Evolutionary conservation across 2,797 vertebrate genomes (phyloP), one percentile per base, ranked within the genome.

Genomic region (Enteromius viviparus): DNA sequence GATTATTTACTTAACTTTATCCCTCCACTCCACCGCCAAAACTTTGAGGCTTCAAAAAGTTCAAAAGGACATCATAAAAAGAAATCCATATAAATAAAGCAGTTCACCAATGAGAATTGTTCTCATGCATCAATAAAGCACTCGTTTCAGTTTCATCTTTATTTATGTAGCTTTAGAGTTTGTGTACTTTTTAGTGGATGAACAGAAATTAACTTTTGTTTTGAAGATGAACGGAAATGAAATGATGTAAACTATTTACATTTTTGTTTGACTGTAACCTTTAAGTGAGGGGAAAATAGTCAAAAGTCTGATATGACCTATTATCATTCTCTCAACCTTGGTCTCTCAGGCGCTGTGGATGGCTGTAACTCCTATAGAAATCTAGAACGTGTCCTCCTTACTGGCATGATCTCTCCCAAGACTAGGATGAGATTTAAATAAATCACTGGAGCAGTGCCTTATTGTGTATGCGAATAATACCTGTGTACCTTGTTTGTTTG

Each of bases 401-500:
- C 79, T 64, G 6, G 74, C n/a, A 15, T 74, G 12, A 37, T 49
- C 8, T 74, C 3, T 42, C 6, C 60, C 14, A 12, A 53, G 21
- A n/a, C 58, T 26, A 8, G 34, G 49, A 66, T 14, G n/a, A 64
- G 70, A 64, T 82, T 75, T 53, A 17, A 47, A 82, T 55, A 55
- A 55, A 75, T 68, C 9, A 42, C 34, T 68, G 7, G 17, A 76
- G 71, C 15, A 45, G 32, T 4, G 26, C 32, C 34, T 40, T 21
- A 53, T 65, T 65, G 17, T 3, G 34, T 12, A 45, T 40, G 32
- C 1, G 4, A 65, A 64, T 51, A 81, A 74, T 49, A 74, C n/a
- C 64, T 23, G 26, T 64, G 69, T 37, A 72, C 53, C 49, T 81
- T 62, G 68, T 72, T 81, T 62, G 68, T 72, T 72, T 81, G 60